Evolutionary conservation across 2,113 vertebrate genomes (phyloP).

Genomic region (Thymallus thymallus): DNA sequence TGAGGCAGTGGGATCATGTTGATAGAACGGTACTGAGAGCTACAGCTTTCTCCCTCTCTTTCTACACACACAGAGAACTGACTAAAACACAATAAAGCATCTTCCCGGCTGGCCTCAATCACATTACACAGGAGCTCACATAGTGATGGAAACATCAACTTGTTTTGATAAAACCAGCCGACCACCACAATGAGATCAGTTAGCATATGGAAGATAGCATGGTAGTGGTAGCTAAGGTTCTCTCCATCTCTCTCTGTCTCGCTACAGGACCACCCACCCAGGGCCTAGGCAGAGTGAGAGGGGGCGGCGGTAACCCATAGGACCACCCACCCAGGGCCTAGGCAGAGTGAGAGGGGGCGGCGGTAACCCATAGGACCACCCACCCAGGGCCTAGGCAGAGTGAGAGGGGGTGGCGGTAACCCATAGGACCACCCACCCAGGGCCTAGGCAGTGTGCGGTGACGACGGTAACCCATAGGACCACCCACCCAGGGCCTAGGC

Average conservation of each 20-base stretch:
- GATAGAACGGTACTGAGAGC: not conserved
- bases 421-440: not conserved
- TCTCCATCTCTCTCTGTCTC: not conserved
- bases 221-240: not conserved
- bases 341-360: not conserved
- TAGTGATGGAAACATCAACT: conserved; percentile 7
- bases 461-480: not conserved
- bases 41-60: not conserved
- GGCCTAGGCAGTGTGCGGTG: not conserved
- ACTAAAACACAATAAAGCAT: not conserved
- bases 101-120: not conserved
- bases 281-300: not conserved
- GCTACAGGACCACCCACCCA: not conserved
- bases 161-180: conserved; percentile 5
- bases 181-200: conserved; percentile 15
- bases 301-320: not conserved
- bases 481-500: not conserved
- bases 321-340: not conserved
- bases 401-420: not conserved
- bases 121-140: conserved; percentile 18
- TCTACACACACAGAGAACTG: no score
- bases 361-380: not conserved
- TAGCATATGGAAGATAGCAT: not conserved
- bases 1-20: not conserved
- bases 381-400: not conserved